Conservation (phyloP, 2,113 vertebrate species). For the Glaucidium brasilianum region DNA sequence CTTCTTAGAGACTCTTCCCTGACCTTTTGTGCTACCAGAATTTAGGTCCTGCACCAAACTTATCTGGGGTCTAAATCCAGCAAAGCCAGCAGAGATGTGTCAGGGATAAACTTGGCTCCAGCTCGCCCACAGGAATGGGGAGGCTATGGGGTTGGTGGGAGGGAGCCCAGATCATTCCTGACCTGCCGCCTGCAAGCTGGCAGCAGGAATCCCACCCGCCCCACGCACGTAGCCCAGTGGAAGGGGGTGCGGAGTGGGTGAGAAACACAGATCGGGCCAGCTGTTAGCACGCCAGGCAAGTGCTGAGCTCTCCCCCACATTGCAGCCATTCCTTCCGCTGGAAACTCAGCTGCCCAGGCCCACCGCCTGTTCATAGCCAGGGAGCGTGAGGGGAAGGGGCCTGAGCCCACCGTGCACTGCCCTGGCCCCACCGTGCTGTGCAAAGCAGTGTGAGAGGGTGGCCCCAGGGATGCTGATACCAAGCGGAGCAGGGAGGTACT, state of each 20-base stretch:
- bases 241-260: background rate
- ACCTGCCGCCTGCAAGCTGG: slow-evolving; percentile 22
- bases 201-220: slow-evolving; percentile 49
- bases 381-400: background rate
- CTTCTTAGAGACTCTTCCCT: background rate
- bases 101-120: slow-evolving; percentile 61
- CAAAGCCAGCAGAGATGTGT: background rate
- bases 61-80: slow-evolving; percentile 56
- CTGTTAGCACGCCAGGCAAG: slow-evolving; percentile 57
- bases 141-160: background rate
- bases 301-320: slow-evolving; percentile 63
- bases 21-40: slow-evolving; percentile 32
- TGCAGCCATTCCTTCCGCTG: slow-evolving; percentile 70
- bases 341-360: background rate
- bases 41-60: slow-evolving; percentile 22
- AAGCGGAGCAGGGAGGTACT: fast-evolving
- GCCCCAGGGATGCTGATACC: background rate
- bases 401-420: background rate
- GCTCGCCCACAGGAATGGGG: slow-evolving; percentile 49
- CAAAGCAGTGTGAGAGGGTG: fast-evolving
- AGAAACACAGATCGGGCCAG: slow-evolving; percentile 41
- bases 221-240: background rate
- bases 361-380: slow-evolving; percentile 44
- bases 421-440: fast-evolving
- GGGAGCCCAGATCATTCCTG: slow-evolving; percentile 33